These are phyloP conservation scores for Falco punctatus DNA, from an alignment of 2,113 vertebrate species.

Conservation along the genomic window DNA sequence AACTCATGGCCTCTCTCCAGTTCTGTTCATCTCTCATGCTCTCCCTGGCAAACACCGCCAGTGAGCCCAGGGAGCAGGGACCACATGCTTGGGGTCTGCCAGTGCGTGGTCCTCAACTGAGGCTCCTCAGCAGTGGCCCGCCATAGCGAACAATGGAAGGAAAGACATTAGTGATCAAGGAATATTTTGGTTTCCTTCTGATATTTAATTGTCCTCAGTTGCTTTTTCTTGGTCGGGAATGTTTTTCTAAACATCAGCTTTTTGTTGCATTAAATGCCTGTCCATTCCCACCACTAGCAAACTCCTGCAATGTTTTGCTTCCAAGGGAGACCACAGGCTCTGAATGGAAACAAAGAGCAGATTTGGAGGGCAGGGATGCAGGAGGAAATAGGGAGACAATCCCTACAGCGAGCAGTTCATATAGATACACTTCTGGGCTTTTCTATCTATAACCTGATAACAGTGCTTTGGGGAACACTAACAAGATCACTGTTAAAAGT, in stretches of 20 bases:
- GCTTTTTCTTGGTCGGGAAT: not conserved
- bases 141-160: not conserved
- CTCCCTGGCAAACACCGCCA: not conserved
- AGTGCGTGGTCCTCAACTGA: not conserved
- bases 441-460: not conserved
- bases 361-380: not conserved
- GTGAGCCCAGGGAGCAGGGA: not conserved
- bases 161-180: not conserved
- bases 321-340: not conserved
- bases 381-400: not conserved
- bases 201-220: not conserved
- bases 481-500: not conserved
- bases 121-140: not conserved
- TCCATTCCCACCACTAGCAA: not conserved
- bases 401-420: not conserved
- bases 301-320: not conserved
- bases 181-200: not conserved
- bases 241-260: not conserved
- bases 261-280: not conserved
- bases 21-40: not conserved
- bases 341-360: not conserved
- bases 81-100: accelerated
- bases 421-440: not conserved
- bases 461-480: not conserved
- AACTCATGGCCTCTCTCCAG: not conserved